phyloP scores from a whole-genome alignment of 2,797 vertebrate species.

The Streptopelia turtur region DNA sequence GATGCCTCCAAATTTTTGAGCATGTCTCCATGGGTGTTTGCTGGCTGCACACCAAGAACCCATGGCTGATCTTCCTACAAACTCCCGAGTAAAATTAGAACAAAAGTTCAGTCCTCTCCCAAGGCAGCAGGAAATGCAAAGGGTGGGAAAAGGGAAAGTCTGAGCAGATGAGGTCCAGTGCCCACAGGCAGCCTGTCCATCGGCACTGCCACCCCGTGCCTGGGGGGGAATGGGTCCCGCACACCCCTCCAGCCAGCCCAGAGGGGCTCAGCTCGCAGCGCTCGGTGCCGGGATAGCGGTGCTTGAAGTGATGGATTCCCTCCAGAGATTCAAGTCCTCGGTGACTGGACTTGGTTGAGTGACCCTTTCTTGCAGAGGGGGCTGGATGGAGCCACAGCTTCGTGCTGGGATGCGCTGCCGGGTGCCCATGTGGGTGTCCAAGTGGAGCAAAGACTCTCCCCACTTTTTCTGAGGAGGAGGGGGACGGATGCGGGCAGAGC shows the following conservation, averaged over 20 bases:
- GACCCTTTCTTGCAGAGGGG: neutral
- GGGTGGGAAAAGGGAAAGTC: constrained; percentile 59
- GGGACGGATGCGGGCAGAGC: rapidly evolving
- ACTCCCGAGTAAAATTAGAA: constrained; percentile 71
- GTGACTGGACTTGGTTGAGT: neutral
- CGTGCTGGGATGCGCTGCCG: rapidly evolving
- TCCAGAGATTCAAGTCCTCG: neutral
- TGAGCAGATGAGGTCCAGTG: constrained; percentile 55
- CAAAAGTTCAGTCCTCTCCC: constrained; percentile 72
- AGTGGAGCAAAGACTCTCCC: neutral
- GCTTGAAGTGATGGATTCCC: neutral
- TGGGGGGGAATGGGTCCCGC: rapidly evolving
- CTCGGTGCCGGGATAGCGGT: neutral
- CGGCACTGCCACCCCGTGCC: neutral
- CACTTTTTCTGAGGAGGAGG: rapidly evolving
- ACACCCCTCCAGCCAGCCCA: neutral
- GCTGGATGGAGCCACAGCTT: neutral
- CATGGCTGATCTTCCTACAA: constrained; percentile 69
- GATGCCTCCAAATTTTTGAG: constrained; percentile 63
- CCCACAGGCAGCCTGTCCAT: neutral
- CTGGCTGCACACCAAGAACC: constrained; percentile 72
- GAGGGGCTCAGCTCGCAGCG: neutral
- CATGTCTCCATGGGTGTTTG: constrained; percentile 68
- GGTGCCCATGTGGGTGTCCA: rapidly evolving
- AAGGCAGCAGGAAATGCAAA: constrained; percentile 70